Percentiles rank a stretch among this genome's conserved stretches.
These are phyloP conservation scores for Podarcis lilfordi DNA, from an alignment of 2,797 vertebrate species.

Conservation along the genomic window DNA sequence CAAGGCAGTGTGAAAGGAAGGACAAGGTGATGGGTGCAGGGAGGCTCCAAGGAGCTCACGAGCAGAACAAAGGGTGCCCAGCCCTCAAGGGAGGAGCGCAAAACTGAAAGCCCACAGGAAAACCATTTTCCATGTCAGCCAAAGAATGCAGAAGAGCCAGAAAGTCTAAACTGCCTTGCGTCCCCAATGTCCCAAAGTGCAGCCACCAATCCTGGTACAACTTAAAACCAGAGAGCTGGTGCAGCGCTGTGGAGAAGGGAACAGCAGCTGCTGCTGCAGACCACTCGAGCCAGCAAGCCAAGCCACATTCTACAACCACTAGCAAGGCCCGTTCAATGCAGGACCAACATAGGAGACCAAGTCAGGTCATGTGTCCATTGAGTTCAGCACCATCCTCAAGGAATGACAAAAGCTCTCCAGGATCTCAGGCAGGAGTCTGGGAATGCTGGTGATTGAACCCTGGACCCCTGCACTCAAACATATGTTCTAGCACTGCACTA, in stretches of 20 bases:
- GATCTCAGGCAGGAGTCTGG: no score
- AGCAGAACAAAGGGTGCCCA: neutral
- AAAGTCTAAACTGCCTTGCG: no score
- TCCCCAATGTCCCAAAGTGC: neutral
- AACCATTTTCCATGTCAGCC: no score
- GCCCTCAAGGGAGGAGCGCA: rapidly evolving
- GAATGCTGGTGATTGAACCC: neutral
- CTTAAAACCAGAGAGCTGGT: neutral
- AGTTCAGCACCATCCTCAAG: neutral
- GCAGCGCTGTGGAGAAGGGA: neutral
- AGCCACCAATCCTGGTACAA: no score
- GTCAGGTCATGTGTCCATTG: rapidly evolving
- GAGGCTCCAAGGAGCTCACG: neutral
- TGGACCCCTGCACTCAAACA: neutral
- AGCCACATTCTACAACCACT: neutral
- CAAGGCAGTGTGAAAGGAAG: no score
- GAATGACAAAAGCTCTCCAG: neutral
- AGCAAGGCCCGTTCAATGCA: neutral
- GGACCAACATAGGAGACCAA: no score
- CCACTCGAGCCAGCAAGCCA: neutral
- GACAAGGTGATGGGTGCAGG: neutral
- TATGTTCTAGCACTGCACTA: no score
- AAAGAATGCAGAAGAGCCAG: neutral
- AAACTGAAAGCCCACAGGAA: no score
- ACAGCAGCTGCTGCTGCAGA: neutral